phyloP scores from a whole-genome alignment of 2,113 vertebrate species.

The Neolamprologus brichardi region DNA sequence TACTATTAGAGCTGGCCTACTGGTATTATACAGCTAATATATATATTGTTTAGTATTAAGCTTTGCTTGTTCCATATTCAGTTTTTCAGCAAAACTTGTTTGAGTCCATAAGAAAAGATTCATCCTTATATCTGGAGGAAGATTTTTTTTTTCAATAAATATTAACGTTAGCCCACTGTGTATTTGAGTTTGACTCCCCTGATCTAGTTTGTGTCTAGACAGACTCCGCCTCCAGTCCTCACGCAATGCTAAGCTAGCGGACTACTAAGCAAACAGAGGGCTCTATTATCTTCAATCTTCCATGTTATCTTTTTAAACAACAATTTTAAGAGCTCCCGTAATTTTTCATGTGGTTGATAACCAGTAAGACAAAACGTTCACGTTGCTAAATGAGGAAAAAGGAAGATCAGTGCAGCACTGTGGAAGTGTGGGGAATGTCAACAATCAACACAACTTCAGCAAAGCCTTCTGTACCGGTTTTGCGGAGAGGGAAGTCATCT shows the following conservation, averaged over 20 bases:
- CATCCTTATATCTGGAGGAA: rapidly evolving
- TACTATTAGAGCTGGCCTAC: too few relatives aligned
- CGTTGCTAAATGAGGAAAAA: background rate
- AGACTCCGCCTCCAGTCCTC: background rate
- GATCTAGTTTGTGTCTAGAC: background rate
- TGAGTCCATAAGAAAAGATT: too few relatives aligned
- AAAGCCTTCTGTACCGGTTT: slow-evolving; percentile 80
- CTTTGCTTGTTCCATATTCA: too few relatives aligned
- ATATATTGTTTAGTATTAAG: too few relatives aligned
- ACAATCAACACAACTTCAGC: background rate
- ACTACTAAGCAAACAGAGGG: background rate
- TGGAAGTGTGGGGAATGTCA: background rate
- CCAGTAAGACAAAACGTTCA: background rate
- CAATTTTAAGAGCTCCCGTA: background rate
- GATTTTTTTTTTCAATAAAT: too few relatives aligned
- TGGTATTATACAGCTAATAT: too few relatives aligned
- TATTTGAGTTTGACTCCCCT: too few relatives aligned
- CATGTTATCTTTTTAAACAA: background rate
- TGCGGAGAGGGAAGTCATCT: slow-evolving; percentile 96
- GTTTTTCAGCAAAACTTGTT: too few relatives aligned
- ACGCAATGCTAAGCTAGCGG: background rate
- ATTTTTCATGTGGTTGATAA: background rate
- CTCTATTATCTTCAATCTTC: background rate
- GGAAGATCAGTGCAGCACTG: background rate
- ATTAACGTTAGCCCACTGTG: too few relatives aligned